Conservation (phyloP, 1,140 invertebrate species). For the Diabrotica undecimpunctata region DNA sequence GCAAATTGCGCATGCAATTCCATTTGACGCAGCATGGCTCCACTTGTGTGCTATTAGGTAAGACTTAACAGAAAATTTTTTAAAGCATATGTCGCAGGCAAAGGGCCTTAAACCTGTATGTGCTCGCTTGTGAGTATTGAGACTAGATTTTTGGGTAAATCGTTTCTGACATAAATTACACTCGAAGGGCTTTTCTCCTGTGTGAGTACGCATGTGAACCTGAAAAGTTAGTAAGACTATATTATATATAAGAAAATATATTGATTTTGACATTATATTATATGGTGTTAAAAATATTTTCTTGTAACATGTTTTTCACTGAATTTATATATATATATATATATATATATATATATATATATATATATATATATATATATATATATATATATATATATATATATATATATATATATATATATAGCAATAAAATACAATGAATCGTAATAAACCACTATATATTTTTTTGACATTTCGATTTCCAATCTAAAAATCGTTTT, state of each 20-base stretch:
- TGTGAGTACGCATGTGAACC: constrained; percentile 74
- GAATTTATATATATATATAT: too few relatives aligned
- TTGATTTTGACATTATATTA: neutral
- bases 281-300: neutral
- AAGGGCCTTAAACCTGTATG: constrained; percentile 77
- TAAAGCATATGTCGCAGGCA: constrained; percentile 71
- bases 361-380: too few relatives aligned
- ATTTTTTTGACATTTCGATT: too few relatives aligned
- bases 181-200: constrained; percentile 73
- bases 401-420: too few relatives aligned
- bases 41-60: constrained; percentile 72
- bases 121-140: constrained; percentile 79
- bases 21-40: constrained; percentile 72
- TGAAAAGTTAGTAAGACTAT: constrained; percentile 18
- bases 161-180: constrained; percentile 73
- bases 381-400: too few relatives aligned
- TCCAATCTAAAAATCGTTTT: too few relatives aligned
- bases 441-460: too few relatives aligned
- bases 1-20: constrained; percentile 67
- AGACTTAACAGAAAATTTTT: constrained; percentile 73
- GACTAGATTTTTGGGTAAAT: constrained; percentile 74
- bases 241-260: neutral
- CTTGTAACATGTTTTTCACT: too few relatives aligned
- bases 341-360: too few relatives aligned
- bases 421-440: too few relatives aligned